Evolutionary conservation across 2,113 vertebrate genomes (phyloP).

Genomic region (Stercorarius parasiticus): DNA sequence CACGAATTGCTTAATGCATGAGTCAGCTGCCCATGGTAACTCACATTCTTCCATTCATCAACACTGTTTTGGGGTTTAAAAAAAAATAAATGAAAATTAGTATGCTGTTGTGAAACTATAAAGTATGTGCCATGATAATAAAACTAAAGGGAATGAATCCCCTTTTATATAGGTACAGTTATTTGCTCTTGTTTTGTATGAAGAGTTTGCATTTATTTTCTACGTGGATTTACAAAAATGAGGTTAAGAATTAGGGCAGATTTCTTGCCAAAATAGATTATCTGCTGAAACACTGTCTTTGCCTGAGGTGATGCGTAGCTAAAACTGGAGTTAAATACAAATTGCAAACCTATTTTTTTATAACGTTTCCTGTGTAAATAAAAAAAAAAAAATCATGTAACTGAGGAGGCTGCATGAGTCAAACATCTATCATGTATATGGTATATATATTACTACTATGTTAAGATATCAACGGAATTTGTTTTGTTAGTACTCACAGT

Average conservation of each 20-base stretch:
- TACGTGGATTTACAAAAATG: constrained; percentile 31
- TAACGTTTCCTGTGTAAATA: constrained; percentile 53
- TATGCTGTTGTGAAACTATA: constrained; percentile 70
- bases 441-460: neutral
- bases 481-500: constrained; percentile 27
- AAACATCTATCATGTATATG: neutral
- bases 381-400: neutral
- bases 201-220: constrained; percentile 57
- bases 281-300: constrained; percentile 33
- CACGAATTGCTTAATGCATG: constrained; percentile 92
- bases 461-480: neutral
- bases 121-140: constrained; percentile 78
- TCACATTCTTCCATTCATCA: constrained; percentile 34
- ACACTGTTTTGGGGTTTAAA: neutral
- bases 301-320: constrained; percentile 6
- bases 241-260: constrained; percentile 36
- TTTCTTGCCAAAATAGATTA: constrained; percentile 49
- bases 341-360: constrained; percentile 70
- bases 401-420: constrained; percentile 23
- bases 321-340: constrained; percentile 41
- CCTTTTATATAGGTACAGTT: constrained; percentile 73
- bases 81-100: constrained; percentile 23
- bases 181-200: constrained; percentile 71
- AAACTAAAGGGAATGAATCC: constrained; percentile 65
- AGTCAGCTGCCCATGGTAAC: constrained; percentile 61